A percentile compares a stretch with the other conserved stretches of the same genome.
Conservation (phyloP, 35 echinoderm and acorn worm species). For the Eucidaris tribuloides region DNA sequence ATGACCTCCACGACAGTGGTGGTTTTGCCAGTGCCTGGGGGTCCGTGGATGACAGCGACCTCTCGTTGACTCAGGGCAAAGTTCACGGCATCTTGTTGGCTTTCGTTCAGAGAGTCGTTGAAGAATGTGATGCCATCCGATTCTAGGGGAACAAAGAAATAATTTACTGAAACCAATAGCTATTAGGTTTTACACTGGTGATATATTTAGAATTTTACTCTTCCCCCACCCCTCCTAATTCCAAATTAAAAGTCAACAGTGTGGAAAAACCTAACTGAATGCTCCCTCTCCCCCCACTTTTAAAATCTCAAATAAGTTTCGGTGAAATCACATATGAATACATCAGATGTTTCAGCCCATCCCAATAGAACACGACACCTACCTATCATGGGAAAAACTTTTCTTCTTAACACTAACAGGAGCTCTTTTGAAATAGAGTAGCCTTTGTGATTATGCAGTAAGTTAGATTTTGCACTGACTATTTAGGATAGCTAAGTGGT, state of each 20-base stretch:
- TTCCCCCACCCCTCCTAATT: background rate
- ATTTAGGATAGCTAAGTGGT: too few relatives aligned
- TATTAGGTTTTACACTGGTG: background rate
- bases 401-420: too few relatives aligned
- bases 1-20: conserved; percentile 93
- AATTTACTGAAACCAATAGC: background rate
- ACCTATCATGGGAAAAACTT: too few relatives aligned
- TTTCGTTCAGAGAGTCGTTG: conserved; percentile 71
- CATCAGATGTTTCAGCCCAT: too few relatives aligned
- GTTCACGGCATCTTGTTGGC: conserved; percentile 76
- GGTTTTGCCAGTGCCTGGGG: conserved; percentile 93
- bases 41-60: conserved; percentile 92
- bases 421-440: too few relatives aligned
- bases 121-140: conserved; percentile 50
- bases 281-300: too few relatives aligned
- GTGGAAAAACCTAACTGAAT: too few relatives aligned
- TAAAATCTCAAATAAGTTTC: too few relatives aligned
- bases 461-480: too few relatives aligned
- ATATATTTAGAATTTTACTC: background rate
- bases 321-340: too few relatives aligned
- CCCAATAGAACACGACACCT: too few relatives aligned
- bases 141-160: background rate
- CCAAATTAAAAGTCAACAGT: background rate
- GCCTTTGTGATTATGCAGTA: too few relatives aligned
- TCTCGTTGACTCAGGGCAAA: conserved; percentile 86